Evolutionary conservation across 2,888 invertebrate species (phyloP).

Genomic region (Rapana venosa): DNA sequence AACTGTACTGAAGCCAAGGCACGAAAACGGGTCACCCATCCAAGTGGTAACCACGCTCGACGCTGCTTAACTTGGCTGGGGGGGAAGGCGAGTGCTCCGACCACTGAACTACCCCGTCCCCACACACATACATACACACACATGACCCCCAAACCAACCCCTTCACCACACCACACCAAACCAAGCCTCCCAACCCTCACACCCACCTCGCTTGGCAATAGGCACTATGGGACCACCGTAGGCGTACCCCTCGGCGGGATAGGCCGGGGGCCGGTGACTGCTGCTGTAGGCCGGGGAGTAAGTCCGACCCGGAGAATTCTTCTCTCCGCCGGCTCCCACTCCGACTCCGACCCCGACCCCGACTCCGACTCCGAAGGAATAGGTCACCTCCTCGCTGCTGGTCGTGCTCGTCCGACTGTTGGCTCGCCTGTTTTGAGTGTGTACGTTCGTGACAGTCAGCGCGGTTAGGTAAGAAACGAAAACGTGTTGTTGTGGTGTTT

Average conservation of each 20-base stretch:
- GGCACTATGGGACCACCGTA: conserved; percentile 39
- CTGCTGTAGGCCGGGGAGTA: conserved; percentile 29
- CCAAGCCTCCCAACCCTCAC: background rate
- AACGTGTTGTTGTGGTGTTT: too few species aligned
- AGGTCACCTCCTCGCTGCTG: conserved; percentile 73
- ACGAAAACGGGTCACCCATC: too few species aligned
- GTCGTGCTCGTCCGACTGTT: conserved; percentile 66
- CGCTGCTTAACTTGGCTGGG: too few species aligned
- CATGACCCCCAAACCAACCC: background rate
- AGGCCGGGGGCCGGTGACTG: conserved; percentile 44
- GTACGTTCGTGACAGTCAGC: too few species aligned
- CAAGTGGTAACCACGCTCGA: too few species aligned
- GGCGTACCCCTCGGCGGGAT: conserved; percentile 44
- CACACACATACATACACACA: background rate
- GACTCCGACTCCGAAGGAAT: conserved; percentile 63
- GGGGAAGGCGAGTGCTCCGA: too few species aligned
- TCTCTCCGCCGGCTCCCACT: conserved; percentile 54
- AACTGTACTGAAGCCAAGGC: too few species aligned
- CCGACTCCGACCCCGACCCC: conserved; percentile 57
- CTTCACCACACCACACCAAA: background rate
- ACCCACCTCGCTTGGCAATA: conserved; percentile 35
- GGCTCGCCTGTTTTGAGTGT: conserved; percentile 49
- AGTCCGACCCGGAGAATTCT: conserved; percentile 55
- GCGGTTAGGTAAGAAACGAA: background rate
- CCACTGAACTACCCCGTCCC: too few species aligned